phyloP scores from a whole-genome alignment of 2,888 invertebrate species.

The Formica aserva region DNA sequence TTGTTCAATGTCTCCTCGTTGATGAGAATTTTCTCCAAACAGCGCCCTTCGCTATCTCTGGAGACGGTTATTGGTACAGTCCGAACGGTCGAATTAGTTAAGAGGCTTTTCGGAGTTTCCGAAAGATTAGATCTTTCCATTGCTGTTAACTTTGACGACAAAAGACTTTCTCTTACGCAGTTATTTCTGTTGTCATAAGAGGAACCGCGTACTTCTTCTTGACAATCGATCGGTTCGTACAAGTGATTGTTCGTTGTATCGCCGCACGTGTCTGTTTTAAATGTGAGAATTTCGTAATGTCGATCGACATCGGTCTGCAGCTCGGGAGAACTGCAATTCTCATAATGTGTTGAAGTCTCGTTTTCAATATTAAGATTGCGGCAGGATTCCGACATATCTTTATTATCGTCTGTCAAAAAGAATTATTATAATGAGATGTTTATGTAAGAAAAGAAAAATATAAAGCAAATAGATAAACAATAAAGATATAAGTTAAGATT shows the following conservation, averaged over 20 bases:
- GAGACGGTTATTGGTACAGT: slow-evolving; percentile 67
- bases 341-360: slow-evolving; percentile 12
- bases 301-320: slow-evolving; percentile 28
- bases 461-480: not conserved
- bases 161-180: not conserved
- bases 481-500: not conserved
- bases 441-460: not conserved
- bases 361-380: not conserved
- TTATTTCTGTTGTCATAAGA: not conserved
- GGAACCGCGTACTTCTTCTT: not conserved
- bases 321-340: slow-evolving; percentile 33
- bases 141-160: not conserved
- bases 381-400: not conserved
- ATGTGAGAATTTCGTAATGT: slow-evolving; percentile 41
- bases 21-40: slow-evolving; percentile 77
- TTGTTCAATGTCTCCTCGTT: slow-evolving; percentile 80
- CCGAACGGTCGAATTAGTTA: slow-evolving; percentile 50
- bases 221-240: slow-evolving; percentile 30
- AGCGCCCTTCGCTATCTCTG: slow-evolving; percentile 66
- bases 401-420: not conserved
- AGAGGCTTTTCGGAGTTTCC: slow-evolving; percentile 6
- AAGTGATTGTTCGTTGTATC: slow-evolving; percentile 5
- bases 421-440: not conserved
- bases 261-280: slow-evolving; percentile 24
- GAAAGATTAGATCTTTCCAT: not conserved